A percentile compares a stretch with the other conserved stretches of the same genome.
Conservation (phyloP, 2,797 vertebrate species). For the Furcifer pardalis region DNA sequence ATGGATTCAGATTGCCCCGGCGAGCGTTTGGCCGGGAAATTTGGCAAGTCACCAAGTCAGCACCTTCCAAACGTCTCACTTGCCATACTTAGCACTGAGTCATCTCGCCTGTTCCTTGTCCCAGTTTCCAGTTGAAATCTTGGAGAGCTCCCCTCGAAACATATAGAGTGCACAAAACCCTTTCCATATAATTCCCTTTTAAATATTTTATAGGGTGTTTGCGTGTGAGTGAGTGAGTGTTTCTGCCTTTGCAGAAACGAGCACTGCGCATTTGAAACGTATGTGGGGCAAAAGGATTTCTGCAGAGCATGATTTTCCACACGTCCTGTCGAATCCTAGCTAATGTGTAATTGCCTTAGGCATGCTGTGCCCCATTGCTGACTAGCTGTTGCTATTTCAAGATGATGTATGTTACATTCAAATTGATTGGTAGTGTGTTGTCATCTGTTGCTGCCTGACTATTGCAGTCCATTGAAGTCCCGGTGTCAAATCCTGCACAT, state of each 20-base stretch:
- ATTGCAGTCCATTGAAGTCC: no score
- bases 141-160: background rate
- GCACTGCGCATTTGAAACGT: background rate
- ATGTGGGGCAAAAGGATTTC: background rate
- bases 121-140: constrained; percentile 27
- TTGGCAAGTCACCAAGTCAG: background rate
- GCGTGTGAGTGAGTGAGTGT: no score
- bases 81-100: background rate
- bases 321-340: background rate
- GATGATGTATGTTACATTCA: background rate
- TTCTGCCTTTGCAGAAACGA: background rate
- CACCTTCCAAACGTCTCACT: constrained; percentile 27
- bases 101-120: background rate
- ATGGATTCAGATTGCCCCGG: constrained; percentile 11
- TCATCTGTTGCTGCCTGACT: background rate
- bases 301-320: background rate
- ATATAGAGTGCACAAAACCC: background rate
- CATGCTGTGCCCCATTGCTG: no score
- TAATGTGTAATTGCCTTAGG: background rate
- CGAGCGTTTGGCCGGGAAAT: background rate
- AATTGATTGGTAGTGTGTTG: background rate
- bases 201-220: background rate
- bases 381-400: background rate
- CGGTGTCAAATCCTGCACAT: no score
- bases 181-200: background rate